Evolutionary conservation across 1,140 invertebrate species (phyloP).

Genomic region (Drosophila nikananu): DNA sequence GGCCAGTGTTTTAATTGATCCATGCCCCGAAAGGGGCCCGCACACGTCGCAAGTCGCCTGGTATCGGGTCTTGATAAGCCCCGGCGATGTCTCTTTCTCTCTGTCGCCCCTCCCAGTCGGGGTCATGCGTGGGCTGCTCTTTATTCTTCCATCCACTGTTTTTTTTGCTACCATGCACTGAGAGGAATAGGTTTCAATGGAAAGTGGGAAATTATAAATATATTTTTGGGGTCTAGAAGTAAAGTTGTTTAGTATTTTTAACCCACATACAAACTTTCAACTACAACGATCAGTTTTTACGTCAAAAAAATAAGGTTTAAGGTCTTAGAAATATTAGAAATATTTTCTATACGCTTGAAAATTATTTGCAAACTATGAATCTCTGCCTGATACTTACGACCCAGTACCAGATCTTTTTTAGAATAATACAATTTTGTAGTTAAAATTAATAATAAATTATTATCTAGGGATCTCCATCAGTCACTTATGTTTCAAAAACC

Average conservation of each 20-base stretch:
- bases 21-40: conserved; percentile 40
- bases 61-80: conserved; percentile 57
- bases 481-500: too few species aligned
- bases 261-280: neutral
- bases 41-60: conserved; percentile 59
- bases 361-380: too few species aligned
- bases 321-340: too few species aligned
- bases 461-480: too few species aligned
- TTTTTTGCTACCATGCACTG: conserved; percentile 3
- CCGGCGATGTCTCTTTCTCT: conserved; percentile 1
- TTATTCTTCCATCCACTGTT: neutral
- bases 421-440: too few species aligned
- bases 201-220: neutral
- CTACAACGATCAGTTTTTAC: neutral
- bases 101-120: conserved; percentile 19
- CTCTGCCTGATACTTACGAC: too few species aligned
- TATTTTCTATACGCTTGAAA: too few species aligned
- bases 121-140: conserved; percentile 55
- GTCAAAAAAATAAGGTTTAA: neutral
- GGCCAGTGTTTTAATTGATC: conserved; percentile 68
- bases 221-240: neutral
- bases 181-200: neutral
- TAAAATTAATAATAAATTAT: too few species aligned
- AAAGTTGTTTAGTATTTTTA: too few species aligned
- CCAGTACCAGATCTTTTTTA: too few species aligned